Conservation (phyloP, 2,888 invertebrate species). For the Ormyrus nitidulus region DNA sequence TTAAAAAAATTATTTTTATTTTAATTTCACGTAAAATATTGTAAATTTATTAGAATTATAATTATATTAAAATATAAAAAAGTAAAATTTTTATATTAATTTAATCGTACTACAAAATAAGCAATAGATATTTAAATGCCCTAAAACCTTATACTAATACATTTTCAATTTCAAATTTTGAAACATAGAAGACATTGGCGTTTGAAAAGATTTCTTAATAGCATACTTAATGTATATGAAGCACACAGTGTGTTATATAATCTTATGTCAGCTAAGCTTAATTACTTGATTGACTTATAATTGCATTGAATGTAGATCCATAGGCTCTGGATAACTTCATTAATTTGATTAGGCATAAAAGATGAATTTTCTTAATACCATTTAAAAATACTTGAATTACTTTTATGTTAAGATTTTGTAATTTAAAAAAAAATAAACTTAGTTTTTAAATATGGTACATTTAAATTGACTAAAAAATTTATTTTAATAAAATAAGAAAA, state of each 20-base stretch:
- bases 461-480: too few species aligned
- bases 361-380: conserved; percentile 29
- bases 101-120: too few species aligned
- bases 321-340: conserved; percentile 21
- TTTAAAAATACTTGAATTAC: conserved; percentile 10
- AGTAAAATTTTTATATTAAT: background rate
- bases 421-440: background rate
- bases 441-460: background rate
- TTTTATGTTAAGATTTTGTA: too few species aligned
- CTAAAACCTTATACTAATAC: too few species aligned
- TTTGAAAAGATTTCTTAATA: conserved; percentile 25
- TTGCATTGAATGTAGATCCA: conserved; percentile 55
- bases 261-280: conserved; percentile 57
- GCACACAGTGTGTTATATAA: conserved; percentile 57
- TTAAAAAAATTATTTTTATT: background rate
- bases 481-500: too few species aligned
- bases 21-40: conserved; percentile 1
- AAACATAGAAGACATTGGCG: background rate
- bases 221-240: conserved; percentile 32
- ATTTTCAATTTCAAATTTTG: background rate
- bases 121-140: too few species aligned
- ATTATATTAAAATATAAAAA: background rate
- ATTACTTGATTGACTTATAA: conserved; percentile 62
- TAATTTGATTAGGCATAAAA: conserved; percentile 39
- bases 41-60: background rate